Evolutionary conservation across 1,140 invertebrate species (phyloP).

Genomic region (Drosophila tsacasi): DNA sequence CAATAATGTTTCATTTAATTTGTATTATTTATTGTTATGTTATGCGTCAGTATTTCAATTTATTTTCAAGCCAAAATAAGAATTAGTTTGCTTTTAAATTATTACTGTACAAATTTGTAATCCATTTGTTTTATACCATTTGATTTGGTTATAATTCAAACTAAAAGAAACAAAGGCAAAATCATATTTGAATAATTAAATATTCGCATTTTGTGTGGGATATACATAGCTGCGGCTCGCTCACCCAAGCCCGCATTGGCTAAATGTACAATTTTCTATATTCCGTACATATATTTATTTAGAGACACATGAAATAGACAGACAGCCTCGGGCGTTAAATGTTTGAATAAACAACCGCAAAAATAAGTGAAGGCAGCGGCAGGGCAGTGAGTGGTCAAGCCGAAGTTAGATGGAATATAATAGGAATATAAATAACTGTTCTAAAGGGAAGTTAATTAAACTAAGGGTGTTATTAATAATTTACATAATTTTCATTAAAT

Average conservation of each 20-base stretch:
- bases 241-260: background rate
- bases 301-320: constrained; percentile 15
- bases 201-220: constrained; percentile 1
- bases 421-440: background rate
- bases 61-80: background rate
- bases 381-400: background rate
- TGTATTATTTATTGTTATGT: too few species aligned
- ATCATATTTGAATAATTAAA: constrained; percentile 32
- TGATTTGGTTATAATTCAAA: constrained; percentile 1
- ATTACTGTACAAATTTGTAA: background rate
- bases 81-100: background rate
- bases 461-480: too few species aligned
- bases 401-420: background rate
- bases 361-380: background rate
- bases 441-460: too few species aligned
- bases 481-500: too few species aligned
- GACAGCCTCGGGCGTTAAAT: constrained; percentile 18
- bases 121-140: background rate
- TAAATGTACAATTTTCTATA: constrained; percentile 26
- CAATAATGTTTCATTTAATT: too few species aligned
- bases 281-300: constrained; percentile 16
- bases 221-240: too few species aligned
- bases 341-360: constrained; percentile 28
- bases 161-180: background rate
- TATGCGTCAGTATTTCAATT: background rate